Conservation (phyloP, 1,140 invertebrate species). For the Lepidurus couesii region DNA sequence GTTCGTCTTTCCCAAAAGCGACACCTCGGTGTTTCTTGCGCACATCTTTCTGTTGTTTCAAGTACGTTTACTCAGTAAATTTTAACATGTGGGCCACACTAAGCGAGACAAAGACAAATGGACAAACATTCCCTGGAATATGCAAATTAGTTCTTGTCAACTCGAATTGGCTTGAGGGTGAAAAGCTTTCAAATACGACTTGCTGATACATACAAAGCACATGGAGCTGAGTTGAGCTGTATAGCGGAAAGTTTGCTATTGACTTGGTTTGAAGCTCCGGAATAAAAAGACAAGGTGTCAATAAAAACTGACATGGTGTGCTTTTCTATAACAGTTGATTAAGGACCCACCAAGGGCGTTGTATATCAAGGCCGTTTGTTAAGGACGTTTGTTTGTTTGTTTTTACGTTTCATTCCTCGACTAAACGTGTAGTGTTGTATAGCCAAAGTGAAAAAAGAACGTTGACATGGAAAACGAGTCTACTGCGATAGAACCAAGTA, state of each 20-base stretch:
- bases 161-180: not conserved
- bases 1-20: too few species aligned
- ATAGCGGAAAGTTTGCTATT: not conserved
- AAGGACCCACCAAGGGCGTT: not conserved
- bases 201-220: too few species aligned
- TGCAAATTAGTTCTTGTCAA: not conserved
- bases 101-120: not conserved
- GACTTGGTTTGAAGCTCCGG: too few species aligned
- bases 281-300: not conserved
- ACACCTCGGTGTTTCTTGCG: too few species aligned
- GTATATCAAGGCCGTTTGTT: not conserved
- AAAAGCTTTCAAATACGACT: too few species aligned
- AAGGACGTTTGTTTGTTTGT: conserved; percentile 15
- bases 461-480: conserved; percentile 1
- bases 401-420: not conserved
- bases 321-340: not conserved
- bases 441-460: not conserved
- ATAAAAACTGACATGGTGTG: not conserved
- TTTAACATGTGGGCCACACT: conserved; percentile 5
- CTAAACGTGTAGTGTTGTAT: not conserved
- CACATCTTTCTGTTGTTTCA: not conserved
- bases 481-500: not conserved
- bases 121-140: not conserved
- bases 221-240: not conserved
- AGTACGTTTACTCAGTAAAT: not conserved